Conservation (phyloP, 2,888 invertebrate species). For the Hypercompe scribonia region DNA sequence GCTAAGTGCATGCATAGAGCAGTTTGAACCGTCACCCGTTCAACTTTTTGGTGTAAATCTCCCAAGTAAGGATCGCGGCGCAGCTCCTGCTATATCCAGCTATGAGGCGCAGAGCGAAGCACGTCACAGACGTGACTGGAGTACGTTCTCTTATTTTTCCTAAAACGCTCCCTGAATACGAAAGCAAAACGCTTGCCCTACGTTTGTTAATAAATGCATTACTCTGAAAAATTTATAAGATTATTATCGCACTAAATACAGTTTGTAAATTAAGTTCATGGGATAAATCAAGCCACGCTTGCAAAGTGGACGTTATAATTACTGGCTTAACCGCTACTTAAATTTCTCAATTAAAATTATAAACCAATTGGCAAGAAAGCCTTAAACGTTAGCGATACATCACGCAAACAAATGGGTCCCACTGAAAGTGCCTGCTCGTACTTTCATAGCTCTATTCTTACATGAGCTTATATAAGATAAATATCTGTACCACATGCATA, state of each 20-base stretch:
- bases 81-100: slow-evolving; percentile 31
- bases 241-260: slow-evolving; percentile 37
- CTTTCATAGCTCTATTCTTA: slow-evolving; percentile 22
- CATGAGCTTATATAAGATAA: slow-evolving; percentile 25
- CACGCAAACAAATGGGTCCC: slow-evolving; percentile 27
- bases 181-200: slow-evolving; percentile 40
- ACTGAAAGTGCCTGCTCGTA: slow-evolving; percentile 6
- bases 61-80: slow-evolving; percentile 47
- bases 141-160: slow-evolving; percentile 41
- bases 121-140: slow-evolving; percentile 49
- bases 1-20: slow-evolving; percentile 41
- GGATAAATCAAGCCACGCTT: slow-evolving; percentile 37
- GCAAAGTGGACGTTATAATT: slow-evolving; percentile 36
- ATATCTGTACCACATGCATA: slow-evolving; percentile 25
- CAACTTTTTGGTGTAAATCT: slow-evolving; percentile 62
- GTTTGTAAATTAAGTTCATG: slow-evolving; percentile 22
- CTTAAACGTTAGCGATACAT: slow-evolving; percentile 24
- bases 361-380: slow-evolving; percentile 35
- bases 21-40: slow-evolving; percentile 40
- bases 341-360: slow-evolving; percentile 47
- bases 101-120: slow-evolving; percentile 38
- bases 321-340: slow-evolving; percentile 26
- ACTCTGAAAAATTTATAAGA: slow-evolving; percentile 36
- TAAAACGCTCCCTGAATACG: slow-evolving; percentile 41
- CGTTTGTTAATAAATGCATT: slow-evolving; percentile 44